Base-by-base conservation (phyloP, 2,888 invertebrate species). In the Leptopilina syphax region DNA sequence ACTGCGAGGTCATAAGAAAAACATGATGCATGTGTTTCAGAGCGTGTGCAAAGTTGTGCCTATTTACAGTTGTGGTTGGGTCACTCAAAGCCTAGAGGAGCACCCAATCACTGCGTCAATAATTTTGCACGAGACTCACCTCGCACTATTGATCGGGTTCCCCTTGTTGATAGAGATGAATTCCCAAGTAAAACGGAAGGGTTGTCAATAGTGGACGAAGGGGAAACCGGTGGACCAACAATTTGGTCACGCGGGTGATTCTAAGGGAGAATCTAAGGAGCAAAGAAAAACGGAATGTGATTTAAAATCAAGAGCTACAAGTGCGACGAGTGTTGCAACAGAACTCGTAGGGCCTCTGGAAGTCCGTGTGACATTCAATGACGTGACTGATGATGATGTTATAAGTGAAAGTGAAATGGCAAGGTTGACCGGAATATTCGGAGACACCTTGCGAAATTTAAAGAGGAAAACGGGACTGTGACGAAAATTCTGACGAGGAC, bases 41-140 rank as follows among this genome's bases (percentile, higher is more conserved):
- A 13, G 57, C 13, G n/a, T n/a, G 57, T 57, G 5, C 13, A 57
- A n/a, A 13, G 5, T 13, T 57, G 1, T 57, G 57, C 5, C 57
- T 57, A n/a, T n/a, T 57, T 2, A 13, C 13, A 12, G 57, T n/a
- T n/a, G 57, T 57, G 57, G 13, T 57, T 12, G 57, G 57, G 13
- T 57, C 57, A 57, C 57, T 57, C 57, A 57, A 57, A 57, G 57
- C 57, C 57, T 57, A 57, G 57, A 57, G 57, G 57, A 5, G n/a
- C 13, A 5, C n/a, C n/a, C 57, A 5, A n/a, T n/a, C 57, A 57
- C 57, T 1, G 57, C 57, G 5, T n/a, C 57, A n/a, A 57, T n/a
- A n/a, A 13, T 1, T n/a, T 13, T 12, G 57, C 13, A 12, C 57
- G 57, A 13, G n/a, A 57, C 13, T 12, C 57, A n/a, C 57, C 57